These are phyloP conservation scores for Lepus oiostolus DNA, from an alignment of 2,797 vertebrate genomes.

Conservation along the genomic window DNA sequence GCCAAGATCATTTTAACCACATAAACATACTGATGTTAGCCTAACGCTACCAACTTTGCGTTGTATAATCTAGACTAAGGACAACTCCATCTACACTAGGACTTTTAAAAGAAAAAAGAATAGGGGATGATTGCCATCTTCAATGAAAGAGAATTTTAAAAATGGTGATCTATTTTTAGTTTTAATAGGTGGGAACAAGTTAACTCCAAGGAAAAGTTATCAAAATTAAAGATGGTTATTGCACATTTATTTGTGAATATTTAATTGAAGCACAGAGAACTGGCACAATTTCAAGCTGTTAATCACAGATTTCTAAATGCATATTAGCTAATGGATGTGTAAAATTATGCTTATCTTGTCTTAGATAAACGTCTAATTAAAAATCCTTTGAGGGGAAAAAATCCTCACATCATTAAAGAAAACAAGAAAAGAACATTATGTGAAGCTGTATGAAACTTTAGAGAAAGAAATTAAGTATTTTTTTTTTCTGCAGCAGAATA, in stretches of 20 bases:
- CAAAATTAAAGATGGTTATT: slow-evolving; percentile 66
- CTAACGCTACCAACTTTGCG: slow-evolving; percentile 37
- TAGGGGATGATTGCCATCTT: slow-evolving; percentile 7
- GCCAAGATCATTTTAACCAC: slow-evolving; percentile 3
- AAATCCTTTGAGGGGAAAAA: slow-evolving; percentile 59
- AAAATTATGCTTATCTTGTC: slow-evolving; percentile 78
- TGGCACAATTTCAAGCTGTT: slow-evolving; percentile 78
- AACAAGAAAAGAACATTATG: slow-evolving; percentile 40
- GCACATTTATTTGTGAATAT: slow-evolving; percentile 76
- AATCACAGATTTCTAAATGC: slow-evolving; percentile 79
- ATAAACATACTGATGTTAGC: not conserved
- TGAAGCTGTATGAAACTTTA: slow-evolving; percentile 53
- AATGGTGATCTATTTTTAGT: slow-evolving; percentile 66
- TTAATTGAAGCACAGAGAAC: slow-evolving; percentile 79
- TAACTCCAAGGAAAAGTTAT: slow-evolving; percentile 76
- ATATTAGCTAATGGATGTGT: slow-evolving; percentile 76
- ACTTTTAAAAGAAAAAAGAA: slow-evolving; percentile 51
- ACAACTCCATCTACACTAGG: slow-evolving; percentile 39
- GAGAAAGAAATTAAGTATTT: not conserved
- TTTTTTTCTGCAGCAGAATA: not conserved
- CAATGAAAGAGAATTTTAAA: slow-evolving; percentile 32
- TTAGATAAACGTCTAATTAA: slow-evolving; percentile 84
- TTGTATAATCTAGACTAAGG: slow-evolving; percentile 40
- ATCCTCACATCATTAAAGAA: slow-evolving; percentile 67
- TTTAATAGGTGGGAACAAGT: slow-evolving; percentile 65